Conservation (phyloP, 2,797 vertebrate genomes). For the Hypotaenidia philippensis region DNA sequence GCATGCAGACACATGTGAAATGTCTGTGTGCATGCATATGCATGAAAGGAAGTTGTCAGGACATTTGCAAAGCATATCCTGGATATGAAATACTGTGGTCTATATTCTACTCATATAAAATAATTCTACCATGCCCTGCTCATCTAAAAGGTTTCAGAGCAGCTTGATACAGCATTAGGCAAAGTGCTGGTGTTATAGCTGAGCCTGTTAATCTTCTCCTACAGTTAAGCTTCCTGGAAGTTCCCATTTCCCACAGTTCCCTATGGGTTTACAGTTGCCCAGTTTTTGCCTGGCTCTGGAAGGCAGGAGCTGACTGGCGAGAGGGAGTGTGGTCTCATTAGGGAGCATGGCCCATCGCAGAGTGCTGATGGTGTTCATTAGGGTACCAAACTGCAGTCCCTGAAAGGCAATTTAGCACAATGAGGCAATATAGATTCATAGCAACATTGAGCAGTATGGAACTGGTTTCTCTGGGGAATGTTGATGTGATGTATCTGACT, state of each 20-base stretch:
- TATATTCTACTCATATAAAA: neutral
- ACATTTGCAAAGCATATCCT: neutral
- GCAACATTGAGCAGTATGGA: neutral
- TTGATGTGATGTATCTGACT: neutral
- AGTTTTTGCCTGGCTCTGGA: neutral
- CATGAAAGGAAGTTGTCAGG: neutral
- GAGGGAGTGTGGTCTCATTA: neutral
- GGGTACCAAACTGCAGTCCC: neutral
- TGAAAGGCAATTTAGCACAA: rapidly evolving
- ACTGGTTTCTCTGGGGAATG: neutral
- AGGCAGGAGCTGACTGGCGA: neutral
- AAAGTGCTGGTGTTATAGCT: neutral
- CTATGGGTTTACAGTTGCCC: neutral
- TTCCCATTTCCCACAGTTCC: rapidly evolving
- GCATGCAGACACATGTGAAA: neutral
- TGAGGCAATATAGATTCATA: neutral
- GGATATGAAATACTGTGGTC: neutral
- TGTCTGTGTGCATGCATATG: rapidly evolving
- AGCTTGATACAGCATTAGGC: neutral
- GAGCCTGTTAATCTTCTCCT: neutral
- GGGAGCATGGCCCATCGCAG: neutral
- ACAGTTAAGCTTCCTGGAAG: neutral
- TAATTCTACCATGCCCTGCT: neutral
- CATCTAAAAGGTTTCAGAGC: neutral
- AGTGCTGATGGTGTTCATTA: rapidly evolving